Conservation (phyloP, 35 echinoderm and acorn worm species). For the Acanthaster planci region DNA sequence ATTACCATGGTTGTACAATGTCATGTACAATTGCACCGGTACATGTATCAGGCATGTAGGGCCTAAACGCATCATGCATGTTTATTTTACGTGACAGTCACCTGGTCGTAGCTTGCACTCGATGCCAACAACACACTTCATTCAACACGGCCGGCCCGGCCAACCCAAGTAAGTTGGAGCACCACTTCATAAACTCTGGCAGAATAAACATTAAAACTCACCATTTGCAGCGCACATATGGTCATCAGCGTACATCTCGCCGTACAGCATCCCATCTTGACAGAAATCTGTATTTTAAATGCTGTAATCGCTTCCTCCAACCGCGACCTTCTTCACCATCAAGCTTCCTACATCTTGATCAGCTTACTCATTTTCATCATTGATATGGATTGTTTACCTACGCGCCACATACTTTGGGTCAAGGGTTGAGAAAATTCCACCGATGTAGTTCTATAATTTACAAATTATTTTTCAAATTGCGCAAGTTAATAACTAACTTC, state of each 20-base stretch:
- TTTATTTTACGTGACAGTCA: no score
- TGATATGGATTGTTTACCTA: not conserved
- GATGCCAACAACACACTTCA: no score
- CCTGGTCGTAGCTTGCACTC: no score
- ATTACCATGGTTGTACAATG: no score
- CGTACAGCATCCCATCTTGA: conserved; percentile 47
- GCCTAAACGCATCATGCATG: no score
- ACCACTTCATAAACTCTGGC: no score
- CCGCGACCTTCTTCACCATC: not conserved
- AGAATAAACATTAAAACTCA: conserved; percentile 33
- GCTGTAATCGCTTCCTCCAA: not conserved
- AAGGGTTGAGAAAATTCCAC: not conserved
- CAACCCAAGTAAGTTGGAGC: no score
- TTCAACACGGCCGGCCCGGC: no score
- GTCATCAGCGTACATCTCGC: conserved; percentile 55
- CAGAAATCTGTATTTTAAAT: not conserved
- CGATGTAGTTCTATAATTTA: not conserved
- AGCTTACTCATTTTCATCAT: not conserved
- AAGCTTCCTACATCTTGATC: not conserved
- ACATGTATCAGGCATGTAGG: no score
- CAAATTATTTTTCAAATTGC: not conserved
- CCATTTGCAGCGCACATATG: conserved; percentile 49
- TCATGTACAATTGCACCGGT: no score
- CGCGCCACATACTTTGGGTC: not conserved
- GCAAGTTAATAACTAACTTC: not conserved